Percentiles rank a stretch among this genome's conserved stretches.
phyloP scores from a whole-genome alignment of 2,888 invertebrate genomes.

The Drosophila yooni region DNA sequence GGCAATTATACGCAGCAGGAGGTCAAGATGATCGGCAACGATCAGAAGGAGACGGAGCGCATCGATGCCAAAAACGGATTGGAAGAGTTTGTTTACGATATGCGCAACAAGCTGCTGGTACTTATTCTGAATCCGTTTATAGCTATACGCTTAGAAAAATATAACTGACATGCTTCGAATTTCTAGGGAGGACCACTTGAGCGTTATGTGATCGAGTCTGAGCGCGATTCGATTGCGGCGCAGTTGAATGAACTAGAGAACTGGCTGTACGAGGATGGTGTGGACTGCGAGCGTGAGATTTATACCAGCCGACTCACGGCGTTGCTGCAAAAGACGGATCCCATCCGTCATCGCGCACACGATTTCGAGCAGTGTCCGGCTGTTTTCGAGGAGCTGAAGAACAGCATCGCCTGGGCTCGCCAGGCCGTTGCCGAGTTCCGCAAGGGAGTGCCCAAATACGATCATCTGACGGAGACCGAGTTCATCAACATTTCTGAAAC shows the following conservation, averaged over 20 bases:
- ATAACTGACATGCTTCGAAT: not conserved
- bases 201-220: constrained; percentile 90
- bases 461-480: constrained; percentile 93
- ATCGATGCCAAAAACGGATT: constrained; percentile 98
- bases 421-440: constrained; percentile 91
- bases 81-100: constrained; percentile 99
- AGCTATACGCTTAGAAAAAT: not conserved
- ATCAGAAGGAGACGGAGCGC: constrained; percentile 96
- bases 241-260: constrained; percentile 94
- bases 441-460: constrained; percentile 89
- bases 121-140: not conserved
- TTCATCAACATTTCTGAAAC: constrained; percentile 90
- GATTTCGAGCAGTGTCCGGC: constrained; percentile 93
- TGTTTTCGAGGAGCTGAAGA: constrained; percentile 92
- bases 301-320: constrained; percentile 88
- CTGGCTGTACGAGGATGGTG: constrained; percentile 98
- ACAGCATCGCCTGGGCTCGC: constrained; percentile 91
- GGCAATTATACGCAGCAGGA: constrained; percentile 92
- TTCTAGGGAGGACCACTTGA: constrained; percentile 90
- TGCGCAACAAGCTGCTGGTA: constrained; percentile 93
- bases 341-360: constrained; percentile 92
- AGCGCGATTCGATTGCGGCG: constrained; percentile 87
- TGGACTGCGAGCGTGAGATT: constrained; percentile 92
- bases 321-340: constrained; percentile 92
- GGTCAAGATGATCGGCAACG: constrained; percentile 93